Conservation (phyloP, 2,888 invertebrate genomes). For the Icerya purchasi region DNA sequence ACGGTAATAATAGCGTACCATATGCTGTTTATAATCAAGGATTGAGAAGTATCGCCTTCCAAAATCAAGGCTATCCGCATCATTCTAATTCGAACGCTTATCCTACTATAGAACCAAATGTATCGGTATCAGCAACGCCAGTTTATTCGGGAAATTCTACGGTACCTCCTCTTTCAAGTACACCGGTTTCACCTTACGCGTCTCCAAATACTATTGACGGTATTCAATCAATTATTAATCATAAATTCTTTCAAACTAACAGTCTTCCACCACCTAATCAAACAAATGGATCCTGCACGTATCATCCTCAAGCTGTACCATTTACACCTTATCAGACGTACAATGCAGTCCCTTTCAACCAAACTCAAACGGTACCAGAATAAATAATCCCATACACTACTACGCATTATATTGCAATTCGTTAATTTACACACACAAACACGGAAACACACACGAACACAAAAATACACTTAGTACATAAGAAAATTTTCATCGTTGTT, state of each 20-base stretch:
- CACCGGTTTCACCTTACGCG: background rate
- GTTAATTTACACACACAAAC: too few relatives aligned
- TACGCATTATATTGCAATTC: too few relatives aligned
- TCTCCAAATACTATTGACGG: slow-evolving; percentile 18
- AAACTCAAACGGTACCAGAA: slow-evolving; percentile 10
- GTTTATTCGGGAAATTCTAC: background rate
- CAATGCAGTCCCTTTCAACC: slow-evolving; percentile 9
- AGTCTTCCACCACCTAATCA: slow-evolving; percentile 33
- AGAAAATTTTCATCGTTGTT: too few relatives aligned
- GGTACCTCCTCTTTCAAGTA: background rate
- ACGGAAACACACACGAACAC: too few relatives aligned
- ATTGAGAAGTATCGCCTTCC: background rate
- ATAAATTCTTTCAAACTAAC: slow-evolving; percentile 47
- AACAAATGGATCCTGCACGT: slow-evolving; percentile 37
- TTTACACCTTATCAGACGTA: slow-evolving; percentile 10
- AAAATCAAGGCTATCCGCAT: background rate
- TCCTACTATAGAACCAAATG: background rate
- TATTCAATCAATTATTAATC: slow-evolving; percentile 36
- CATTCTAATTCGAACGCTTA: background rate
- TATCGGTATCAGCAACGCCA: background rate
- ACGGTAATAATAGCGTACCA: background rate
- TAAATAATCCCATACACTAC: too few relatives aligned
- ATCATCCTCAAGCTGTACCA: slow-evolving; percentile 7
- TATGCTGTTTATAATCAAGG: background rate
- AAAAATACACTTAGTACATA: too few relatives aligned